Evolutionary conservation across 2,797 vertebrate species (phyloP), one percentile per base, ranked within the genome.

Genomic region (Spea hammondii): DNA sequence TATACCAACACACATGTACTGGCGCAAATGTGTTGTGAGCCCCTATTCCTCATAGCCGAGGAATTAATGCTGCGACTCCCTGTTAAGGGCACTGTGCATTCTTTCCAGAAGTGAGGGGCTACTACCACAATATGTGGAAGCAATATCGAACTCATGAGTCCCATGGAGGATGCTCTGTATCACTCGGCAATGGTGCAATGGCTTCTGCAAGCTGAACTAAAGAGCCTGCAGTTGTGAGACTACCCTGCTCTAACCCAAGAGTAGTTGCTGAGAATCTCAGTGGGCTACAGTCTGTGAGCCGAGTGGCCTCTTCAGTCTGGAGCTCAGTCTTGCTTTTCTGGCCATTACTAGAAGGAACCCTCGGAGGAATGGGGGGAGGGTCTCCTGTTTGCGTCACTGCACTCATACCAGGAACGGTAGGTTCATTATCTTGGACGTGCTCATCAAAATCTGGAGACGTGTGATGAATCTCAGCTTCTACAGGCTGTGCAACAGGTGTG

Each of bases 331-430:
- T 57, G 59, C 59, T 71, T 70, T 45, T 69, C 13, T 14, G 51
- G 46, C 11, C 48, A 54, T 45, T 59, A 65, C 55, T 53, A 49
- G 46, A 45, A 10, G 69, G 14, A 66, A 10, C 12, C 44, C 12
- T 13, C 14, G 8, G 50, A 46, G 70, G 12, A 48, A 54, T 9
- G 69, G 75, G 75, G 10, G 57, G 80, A 50, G 80, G 80, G 55
- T 82, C 80, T 44, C 80, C 80, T 47, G 80, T 82, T 59, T 82
- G 80, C 12, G 80, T 82, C 47, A 82, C 48, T 55, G 46, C 75
- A 65, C 70, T 47, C 4, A 60, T 74, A 13, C 50, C 70, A 32
- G 32, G 9, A 4, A 4, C 62, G 2, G 5, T 11, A 17, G 45
- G 10, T 13, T 32, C 11, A 17, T 6, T 14, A 1, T 47, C 65